Conservation (phyloP, 2,113 vertebrate species). For the Atractosteus spatula region DNA sequence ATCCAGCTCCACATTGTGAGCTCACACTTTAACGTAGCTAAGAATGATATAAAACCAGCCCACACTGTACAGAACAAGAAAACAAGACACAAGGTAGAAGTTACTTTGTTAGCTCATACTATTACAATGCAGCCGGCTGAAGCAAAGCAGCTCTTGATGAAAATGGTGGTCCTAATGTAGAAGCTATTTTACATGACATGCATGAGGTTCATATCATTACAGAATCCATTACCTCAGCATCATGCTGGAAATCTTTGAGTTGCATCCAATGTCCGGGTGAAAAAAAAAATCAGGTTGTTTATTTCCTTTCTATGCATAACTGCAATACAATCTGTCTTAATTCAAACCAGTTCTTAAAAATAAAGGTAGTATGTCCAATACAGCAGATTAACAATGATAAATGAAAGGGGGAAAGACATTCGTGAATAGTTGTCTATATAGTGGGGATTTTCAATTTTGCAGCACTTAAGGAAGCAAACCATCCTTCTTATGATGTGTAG, state of each 20-base stretch:
- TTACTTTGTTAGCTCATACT: no score
- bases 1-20: no score
- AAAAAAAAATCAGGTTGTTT: neutral
- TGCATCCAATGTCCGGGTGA: neutral
- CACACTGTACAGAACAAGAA: no score
- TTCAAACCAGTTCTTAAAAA: slow-evolving; percentile 59
- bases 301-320: neutral
- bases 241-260: neutral
- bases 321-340: neutral
- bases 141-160: neutral
- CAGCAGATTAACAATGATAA: slow-evolving; percentile 83
- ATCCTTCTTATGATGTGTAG: slow-evolving; percentile 66
- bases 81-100: no score
- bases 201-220: neutral
- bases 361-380: slow-evolving; percentile 92
- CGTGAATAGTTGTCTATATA: slow-evolving; percentile 90
- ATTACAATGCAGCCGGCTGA: neutral
- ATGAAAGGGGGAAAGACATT: slow-evolving; percentile 80
- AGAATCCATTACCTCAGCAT: no score
- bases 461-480: slow-evolving; percentile 68
- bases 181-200: neutral
- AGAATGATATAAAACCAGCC: no score
- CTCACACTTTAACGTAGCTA: no score
- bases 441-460: slow-evolving; percentile 82
- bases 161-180: neutral